phyloP scores from a whole-genome alignment of 2,888 invertebrate species.

The Nysson spinosus region DNA sequence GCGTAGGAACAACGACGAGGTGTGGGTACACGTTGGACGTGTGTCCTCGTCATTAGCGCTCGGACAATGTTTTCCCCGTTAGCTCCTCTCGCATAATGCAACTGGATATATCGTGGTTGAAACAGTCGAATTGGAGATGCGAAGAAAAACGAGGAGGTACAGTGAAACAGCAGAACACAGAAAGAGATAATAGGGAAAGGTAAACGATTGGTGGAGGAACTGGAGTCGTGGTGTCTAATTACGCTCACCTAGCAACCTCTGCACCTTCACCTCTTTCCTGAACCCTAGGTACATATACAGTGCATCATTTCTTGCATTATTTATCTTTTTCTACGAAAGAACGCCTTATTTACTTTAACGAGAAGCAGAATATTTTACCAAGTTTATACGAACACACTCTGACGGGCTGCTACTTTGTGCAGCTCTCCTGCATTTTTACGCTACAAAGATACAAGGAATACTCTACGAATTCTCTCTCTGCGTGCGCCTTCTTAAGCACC shows the following conservation, averaged over 20 bases:
- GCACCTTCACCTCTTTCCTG: conserved; percentile 35
- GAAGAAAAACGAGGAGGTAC: conserved; percentile 26
- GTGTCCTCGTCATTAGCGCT: conserved; percentile 47
- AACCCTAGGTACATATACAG: conserved; percentile 19
- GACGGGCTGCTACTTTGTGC: background rate
- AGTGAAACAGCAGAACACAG: conserved; percentile 22
- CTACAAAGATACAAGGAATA: conserved; percentile 9
- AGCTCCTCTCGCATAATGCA: conserved; percentile 55
- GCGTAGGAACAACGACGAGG: background rate
- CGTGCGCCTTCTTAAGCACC: background rate
- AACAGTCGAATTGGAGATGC: conserved; percentile 50
- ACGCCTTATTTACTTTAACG: conserved; percentile 57
- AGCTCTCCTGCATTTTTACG: conserved; percentile 4
- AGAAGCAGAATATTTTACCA: conserved; percentile 50
- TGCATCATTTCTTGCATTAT: conserved; percentile 44
- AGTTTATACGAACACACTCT: conserved; percentile 11
- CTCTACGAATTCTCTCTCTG: background rate
- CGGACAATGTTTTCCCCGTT: conserved; percentile 47
- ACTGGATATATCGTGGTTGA: conserved; percentile 59
- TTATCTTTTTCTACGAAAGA: conserved; percentile 27
- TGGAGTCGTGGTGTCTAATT: conserved; percentile 61
- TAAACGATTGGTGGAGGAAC: conserved; percentile 46
- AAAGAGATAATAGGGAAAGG: conserved; percentile 10
- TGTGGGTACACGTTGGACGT: conserved; percentile 9
- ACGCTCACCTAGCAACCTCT: conserved; percentile 64